Conservation (phyloP, 2,797 vertebrate genomes). For the Phataginus tetradactyla region DNA sequence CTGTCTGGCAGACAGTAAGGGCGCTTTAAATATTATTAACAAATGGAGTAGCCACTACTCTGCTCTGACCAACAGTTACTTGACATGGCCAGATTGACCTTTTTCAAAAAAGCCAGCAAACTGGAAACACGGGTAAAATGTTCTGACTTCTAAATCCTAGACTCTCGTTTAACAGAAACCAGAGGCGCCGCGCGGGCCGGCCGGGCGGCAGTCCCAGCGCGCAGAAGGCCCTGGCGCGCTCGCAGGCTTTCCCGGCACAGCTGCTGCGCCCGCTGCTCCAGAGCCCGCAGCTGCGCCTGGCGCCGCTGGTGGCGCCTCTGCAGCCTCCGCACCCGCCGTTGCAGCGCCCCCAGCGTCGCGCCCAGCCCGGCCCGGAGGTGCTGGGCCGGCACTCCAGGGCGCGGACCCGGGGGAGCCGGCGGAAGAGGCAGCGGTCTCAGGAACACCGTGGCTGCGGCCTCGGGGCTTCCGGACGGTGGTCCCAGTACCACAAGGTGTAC, state of each 20-base stretch:
- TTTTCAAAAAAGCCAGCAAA: neutral
- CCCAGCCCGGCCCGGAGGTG: constrained; percentile 79
- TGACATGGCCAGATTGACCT: neutral
- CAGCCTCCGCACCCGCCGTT: constrained; percentile 88
- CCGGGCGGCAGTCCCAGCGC: constrained; percentile 75
- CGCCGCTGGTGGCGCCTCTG: constrained; percentile 88
- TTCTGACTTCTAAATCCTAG: neutral
- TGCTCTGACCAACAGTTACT: neutral
- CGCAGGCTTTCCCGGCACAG: constrained; percentile 86
- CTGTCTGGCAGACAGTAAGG: neutral
- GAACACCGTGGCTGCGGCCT: neutral
- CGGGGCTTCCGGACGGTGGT: neutral
- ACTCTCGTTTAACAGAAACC: neutral
- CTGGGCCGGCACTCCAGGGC: neutral
- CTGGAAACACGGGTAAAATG: neutral
- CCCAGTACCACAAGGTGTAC: neutral
- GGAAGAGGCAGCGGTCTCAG: neutral
- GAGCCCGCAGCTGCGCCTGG: constrained; percentile 86
- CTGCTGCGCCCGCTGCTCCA: constrained; percentile 88
- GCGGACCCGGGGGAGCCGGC: neutral
- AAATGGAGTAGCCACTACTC: neutral
- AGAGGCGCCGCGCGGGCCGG: neutral
- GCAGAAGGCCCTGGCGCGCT: constrained; percentile 85
- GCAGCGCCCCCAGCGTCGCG: constrained; percentile 83
- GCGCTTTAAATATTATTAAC: neutral